Evolutionary conservation across 2,888 invertebrate species (phyloP).

Genomic region (Baronia brevicornis): DNA sequence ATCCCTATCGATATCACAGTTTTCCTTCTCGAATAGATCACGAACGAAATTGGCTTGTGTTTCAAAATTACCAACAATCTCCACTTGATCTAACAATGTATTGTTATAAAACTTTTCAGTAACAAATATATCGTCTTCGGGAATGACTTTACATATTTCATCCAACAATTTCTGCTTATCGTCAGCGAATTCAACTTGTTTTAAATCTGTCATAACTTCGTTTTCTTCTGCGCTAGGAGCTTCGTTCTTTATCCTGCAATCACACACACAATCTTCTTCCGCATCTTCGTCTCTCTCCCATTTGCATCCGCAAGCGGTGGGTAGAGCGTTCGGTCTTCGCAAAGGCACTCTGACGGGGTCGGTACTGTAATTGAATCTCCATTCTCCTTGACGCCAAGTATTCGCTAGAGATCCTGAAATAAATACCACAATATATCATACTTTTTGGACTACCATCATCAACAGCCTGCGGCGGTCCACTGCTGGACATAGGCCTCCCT

Average conservation of each 20-base stretch:
- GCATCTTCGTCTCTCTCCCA: constrained; percentile 17
- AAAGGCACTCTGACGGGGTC: constrained; percentile 46
- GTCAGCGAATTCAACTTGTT: constrained; percentile 18
- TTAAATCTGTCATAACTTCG: constrained; percentile 2
- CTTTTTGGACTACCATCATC: too few relatives aligned
- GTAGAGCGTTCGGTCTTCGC: constrained; percentile 31
- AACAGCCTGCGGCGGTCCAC: too few relatives aligned
- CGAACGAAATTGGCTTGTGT: constrained; percentile 56
- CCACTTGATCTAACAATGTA: constrained; percentile 34
- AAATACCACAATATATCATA: neutral
- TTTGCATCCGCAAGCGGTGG: constrained; percentile 32
- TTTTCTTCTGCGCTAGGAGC: constrained; percentile 10
- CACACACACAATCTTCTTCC: constrained; percentile 5
- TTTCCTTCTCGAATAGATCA: constrained; percentile 42
- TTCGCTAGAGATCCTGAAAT: constrained; percentile 80
- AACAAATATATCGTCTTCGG: constrained; percentile 44
- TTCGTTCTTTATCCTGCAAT: constrained; percentile 7
- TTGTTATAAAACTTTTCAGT: constrained; percentile 60
- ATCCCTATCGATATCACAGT: constrained; percentile 19
- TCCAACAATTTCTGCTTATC: constrained; percentile 35
- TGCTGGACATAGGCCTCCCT: too few relatives aligned
- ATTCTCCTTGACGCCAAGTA: constrained; percentile 88
- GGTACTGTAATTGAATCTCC: constrained; percentile 65
- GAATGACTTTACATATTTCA: constrained; percentile 34
- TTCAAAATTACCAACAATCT: constrained; percentile 46